Evolutionary conservation across 1,140 invertebrate genomes (phyloP), one percentile per base, ranked within the genome.

Genomic region (Pectinophora gossypiella): DNA sequence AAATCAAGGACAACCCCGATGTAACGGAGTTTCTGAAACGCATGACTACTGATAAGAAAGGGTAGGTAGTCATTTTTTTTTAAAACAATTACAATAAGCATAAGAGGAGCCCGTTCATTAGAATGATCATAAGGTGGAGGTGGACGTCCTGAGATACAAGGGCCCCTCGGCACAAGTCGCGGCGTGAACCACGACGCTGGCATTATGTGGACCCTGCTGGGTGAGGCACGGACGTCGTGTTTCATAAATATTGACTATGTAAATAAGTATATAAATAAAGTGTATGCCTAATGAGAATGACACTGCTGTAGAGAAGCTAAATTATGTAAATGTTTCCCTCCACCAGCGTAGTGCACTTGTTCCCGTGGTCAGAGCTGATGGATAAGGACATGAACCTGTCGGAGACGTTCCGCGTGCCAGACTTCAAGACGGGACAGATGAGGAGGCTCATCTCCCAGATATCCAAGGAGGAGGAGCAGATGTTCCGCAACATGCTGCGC

Each of bases 401-500:
- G 62, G 96, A 97, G 65, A 93, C 97, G 12, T 97, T 99, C 88
- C 91, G 95, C 64, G 95, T 99, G 9, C 96, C 97, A 4, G 98
- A 98, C 87, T 92, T 98, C 6, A 93, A 95, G 81, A 98, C 96
- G 16, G 97, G 96, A 18, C 92, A 94, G 77, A 93, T 92, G 91
- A 93, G 97, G 58, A 93, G 94, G 52, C 88, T 99, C 47, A 96
- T 99, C 82, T 94, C 94, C 32, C 95, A 97, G 72, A 91, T 99
- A 44, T 95, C 96, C 23, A 90, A 93, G 48, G 96, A 98, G 78
- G 98, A 99, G 88, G 97, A 99, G 83, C 96, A 98, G 89, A 98
- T 99, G 95, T 98, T 99, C 89, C 91, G 95, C 54, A 99, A 99
- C 81, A 99, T 99, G 97, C 93, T 99, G 73, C 90, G 96, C 48